These are phyloP conservation scores for Rhinopomastus cyanomelas DNA, from an alignment of 2,113 vertebrate genomes.

Conservation along the genomic window DNA sequence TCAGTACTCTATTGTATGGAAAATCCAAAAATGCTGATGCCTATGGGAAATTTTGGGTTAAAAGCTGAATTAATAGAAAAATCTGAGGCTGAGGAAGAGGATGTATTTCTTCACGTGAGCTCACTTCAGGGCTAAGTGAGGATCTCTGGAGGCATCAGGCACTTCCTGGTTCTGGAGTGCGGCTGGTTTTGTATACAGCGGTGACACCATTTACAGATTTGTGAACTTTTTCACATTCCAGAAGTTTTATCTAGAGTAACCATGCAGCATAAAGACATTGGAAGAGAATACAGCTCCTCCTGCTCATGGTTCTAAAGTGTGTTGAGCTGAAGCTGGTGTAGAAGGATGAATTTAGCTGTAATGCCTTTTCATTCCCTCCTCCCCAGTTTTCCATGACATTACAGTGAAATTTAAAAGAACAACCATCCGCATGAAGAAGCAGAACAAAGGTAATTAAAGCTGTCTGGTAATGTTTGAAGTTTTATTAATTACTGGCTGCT, in stretches of 20 bases:
- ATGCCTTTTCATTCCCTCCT: not conserved
- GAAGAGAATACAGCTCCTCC: not conserved
- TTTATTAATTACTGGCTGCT: not conserved
- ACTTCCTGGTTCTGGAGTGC: not conserved
- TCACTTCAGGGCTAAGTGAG: not conserved
- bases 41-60: not conserved
- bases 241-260: not conserved
- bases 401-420: constrained; percentile 86
- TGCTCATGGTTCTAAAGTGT: not conserved
- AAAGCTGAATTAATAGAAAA: not conserved
- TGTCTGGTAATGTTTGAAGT: not conserved
- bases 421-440: constrained; percentile 89
- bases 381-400: constrained; percentile 91
- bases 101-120: not conserved
- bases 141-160: not conserved
- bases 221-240: not conserved
- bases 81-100: not conserved
- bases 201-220: not conserved
- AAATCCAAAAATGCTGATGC: not conserved
- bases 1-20: not conserved
- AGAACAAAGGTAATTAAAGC: constrained; percentile 81
- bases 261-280: not conserved
- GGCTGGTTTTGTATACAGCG: not conserved
- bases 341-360: not conserved
- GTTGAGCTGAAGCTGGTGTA: not conserved